A percentile compares a stretch with the other conserved stretches of the same genome.
These are phyloP conservation scores for Calliphora vomitoria DNA, from an alignment of 2,888 invertebrate genomes.

Conservation along the genomic window DNA sequence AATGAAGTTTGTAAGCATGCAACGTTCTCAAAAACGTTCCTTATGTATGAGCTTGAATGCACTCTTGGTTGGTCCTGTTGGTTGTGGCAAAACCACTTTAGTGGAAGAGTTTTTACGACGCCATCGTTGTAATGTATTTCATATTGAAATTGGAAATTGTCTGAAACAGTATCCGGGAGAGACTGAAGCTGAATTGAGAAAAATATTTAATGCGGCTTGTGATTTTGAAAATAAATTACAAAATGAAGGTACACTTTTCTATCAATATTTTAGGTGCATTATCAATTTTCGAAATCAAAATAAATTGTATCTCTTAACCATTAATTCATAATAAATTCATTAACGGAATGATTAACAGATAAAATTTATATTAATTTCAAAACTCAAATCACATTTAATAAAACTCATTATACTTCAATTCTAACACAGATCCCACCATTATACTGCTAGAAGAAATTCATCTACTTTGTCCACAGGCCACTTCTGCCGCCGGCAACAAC, in stretches of 20 bases:
- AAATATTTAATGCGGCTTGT: slow-evolving; percentile 85
- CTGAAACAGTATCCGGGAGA: slow-evolving; percentile 85
- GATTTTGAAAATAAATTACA: slow-evolving; percentile 79
- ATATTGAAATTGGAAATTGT: slow-evolving; percentile 81
- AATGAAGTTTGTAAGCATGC: slow-evolving; percentile 79
- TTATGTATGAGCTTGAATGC: slow-evolving; percentile 75
- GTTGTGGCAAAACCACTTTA: slow-evolving; percentile 87
- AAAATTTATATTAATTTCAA: no score
- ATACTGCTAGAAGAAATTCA: slow-evolving; percentile 85
- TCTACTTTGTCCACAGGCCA: slow-evolving; percentile 84
- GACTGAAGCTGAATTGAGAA: slow-evolving; percentile 85
- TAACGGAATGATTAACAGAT: no score
- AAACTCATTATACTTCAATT: not conserved
- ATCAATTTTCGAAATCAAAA: no score
- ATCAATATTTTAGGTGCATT: no score
- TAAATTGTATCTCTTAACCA: no score
- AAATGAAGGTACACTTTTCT: slow-evolving; percentile 49
- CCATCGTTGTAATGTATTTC: slow-evolving; percentile 84
- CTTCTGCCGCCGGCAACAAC: slow-evolving; percentile 60
- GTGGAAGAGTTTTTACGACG: slow-evolving; percentile 85
- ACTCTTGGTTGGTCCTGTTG: slow-evolving; percentile 85
- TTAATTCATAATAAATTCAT: no score
- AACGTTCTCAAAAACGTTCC: slow-evolving; percentile 74
- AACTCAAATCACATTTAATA: no score
- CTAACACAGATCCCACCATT: slow-evolving; percentile 81